Conservation (phyloP, 1,140 invertebrate species). For the Trichonephila clavata region DNA sequence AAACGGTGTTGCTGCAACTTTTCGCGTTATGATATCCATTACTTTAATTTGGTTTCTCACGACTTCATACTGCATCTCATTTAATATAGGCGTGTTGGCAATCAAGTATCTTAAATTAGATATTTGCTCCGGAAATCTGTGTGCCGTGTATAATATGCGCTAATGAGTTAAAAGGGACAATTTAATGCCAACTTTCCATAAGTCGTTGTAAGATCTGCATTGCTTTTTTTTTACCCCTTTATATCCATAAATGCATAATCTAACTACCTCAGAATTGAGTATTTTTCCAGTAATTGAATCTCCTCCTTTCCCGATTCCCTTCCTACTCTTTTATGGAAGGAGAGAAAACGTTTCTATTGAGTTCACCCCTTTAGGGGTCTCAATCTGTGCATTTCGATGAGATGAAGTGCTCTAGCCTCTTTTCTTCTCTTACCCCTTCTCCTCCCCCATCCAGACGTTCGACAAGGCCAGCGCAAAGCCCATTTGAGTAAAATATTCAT, state of each 20-base stretch:
- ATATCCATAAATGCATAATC: neutral
- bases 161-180: neutral
- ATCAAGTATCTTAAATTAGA: neutral
- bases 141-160: neutral
- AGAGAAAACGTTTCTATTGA: slow-evolving; percentile 23
- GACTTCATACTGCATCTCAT: neutral
- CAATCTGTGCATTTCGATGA: slow-evolving; percentile 24
- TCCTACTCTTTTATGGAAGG: neutral
- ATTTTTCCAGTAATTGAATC: slow-evolving; percentile 16
- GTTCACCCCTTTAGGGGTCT: neutral
- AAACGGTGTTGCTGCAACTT: neutral
- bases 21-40: neutral
- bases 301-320: neutral
- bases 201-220: neutral
- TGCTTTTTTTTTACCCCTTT: neutral
- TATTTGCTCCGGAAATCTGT: neutral
- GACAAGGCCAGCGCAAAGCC: slow-evolving; percentile 50
- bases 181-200: neutral
- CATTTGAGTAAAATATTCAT: slow-evolving; percentile 74
- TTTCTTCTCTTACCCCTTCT: too few species aligned
- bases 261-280: neutral
- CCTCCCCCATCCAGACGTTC: neutral
- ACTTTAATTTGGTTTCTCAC: neutral
- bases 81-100: neutral
- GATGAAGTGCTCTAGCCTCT: neutral